phyloP scores from a whole-genome alignment of 2,113 vertebrate genomes.

The Syngnathus typhle region DNA sequence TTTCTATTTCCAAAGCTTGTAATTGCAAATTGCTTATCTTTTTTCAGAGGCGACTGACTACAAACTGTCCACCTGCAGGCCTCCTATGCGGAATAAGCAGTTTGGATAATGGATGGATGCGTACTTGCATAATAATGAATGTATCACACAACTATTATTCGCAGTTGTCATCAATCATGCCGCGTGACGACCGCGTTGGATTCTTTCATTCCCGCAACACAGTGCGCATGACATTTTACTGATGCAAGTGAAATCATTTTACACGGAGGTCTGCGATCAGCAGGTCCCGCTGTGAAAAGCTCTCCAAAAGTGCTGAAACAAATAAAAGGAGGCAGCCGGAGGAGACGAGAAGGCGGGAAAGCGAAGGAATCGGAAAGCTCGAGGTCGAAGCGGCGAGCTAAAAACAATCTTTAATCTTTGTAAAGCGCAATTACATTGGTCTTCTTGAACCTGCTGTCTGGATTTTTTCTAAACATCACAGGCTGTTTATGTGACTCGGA shows the following conservation, averaged over 20 bases:
- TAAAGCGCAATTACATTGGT: conserved; percentile 2
- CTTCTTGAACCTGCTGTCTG: neutral
- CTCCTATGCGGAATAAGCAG: neutral
- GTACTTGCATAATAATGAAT: conserved; percentile 3
- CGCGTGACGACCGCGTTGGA: conserved; percentile 30
- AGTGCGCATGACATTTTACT: conserved; percentile 51
- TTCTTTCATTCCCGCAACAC: conserved; percentile 40
- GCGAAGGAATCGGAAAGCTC: conserved; percentile 20
- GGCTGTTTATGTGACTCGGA: neutral
- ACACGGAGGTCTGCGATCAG: conserved; percentile 50
- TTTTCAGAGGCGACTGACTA: neutral
- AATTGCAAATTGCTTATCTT: conserved; percentile 2
- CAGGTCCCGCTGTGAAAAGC: conserved; percentile 43
- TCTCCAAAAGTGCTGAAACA: conserved; percentile 48
- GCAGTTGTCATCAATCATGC: conserved; percentile 24
- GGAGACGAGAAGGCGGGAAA: conserved; percentile 13
- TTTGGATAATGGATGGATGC: conserved; percentile 4
- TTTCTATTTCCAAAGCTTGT: neutral
- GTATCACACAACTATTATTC: conserved; percentile 24
- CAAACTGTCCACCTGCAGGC: conserved; percentile 1
- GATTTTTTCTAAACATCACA: conserved; percentile 2
- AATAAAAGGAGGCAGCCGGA: conserved; percentile 29
- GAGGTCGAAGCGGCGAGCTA: conserved; percentile 17
- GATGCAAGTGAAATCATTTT: conserved; percentile 62
- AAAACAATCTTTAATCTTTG: conserved; percentile 8